These are phyloP conservation scores for Gonatopus flavifemur DNA, from an alignment of 1,140 invertebrate species.

Conservation along the genomic window DNA sequence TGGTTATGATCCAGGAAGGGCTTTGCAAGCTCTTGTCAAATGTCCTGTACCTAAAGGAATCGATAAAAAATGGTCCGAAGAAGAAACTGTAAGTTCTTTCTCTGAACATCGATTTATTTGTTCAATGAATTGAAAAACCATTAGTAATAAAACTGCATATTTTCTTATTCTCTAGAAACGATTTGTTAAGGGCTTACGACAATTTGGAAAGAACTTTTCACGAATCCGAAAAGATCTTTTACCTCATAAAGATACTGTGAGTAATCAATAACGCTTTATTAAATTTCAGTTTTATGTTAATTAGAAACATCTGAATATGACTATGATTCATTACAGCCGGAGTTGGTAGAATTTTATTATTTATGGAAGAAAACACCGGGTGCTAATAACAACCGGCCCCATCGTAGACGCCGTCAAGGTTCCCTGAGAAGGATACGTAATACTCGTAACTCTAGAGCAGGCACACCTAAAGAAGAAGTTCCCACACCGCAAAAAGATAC, in stretches of 20 bases:
- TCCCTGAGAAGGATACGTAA: conserved; percentile 87
- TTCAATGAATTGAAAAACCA: too few relatives aligned
- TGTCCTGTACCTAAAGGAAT: conserved; percentile 95
- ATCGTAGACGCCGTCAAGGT: conserved; percentile 83
- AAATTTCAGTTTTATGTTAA: neutral
- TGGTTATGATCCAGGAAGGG: conserved; percentile 93
- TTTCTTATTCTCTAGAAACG: conserved; percentile 66
- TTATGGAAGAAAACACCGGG: conserved; percentile 99
- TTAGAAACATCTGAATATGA: conserved; percentile 1
- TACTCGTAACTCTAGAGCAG: conserved; percentile 69
- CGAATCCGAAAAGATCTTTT: conserved; percentile 94
- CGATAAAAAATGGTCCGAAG: conserved; percentile 97
- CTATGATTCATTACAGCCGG: conserved; percentile 66
- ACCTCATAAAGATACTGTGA: conserved; percentile 93
- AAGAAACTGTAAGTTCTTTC: conserved; percentile 87
- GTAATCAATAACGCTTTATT: neutral
- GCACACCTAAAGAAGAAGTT: conserved; percentile 65
- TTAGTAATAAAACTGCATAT: neutral
- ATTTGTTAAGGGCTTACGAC: conserved; percentile 96
- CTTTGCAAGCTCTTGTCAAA: conserved; percentile 93
- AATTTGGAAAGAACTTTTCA: conserved; percentile 99
- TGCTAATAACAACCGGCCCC: conserved; percentile 90
- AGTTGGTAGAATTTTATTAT: conserved; percentile 98
- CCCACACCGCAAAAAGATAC: conserved; percentile 56
- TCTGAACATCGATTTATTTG: too few relatives aligned